Evolutionary conservation across 1,140 invertebrate species (phyloP).

Genomic region (Hypsibius dujardini): DNA sequence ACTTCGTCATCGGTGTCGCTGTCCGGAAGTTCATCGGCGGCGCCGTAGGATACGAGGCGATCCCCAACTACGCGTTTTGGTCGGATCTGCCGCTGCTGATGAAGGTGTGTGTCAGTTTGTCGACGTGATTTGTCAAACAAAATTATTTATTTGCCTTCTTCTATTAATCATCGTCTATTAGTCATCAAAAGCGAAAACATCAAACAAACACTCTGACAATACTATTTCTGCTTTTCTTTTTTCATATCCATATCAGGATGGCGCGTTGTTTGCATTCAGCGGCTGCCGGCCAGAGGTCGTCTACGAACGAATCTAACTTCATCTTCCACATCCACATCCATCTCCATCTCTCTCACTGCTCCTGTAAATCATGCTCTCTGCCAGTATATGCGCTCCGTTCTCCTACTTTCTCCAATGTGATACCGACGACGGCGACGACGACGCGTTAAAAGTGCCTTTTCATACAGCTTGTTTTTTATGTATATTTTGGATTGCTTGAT

Average conservation of each 20-base stretch:
- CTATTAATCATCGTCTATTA: not conserved
- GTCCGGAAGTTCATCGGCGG: slow-evolving; percentile 23
- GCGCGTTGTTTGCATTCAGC: slow-evolving; percentile 23
- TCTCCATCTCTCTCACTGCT: not conserved
- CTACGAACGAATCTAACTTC: slow-evolving; percentile 22
- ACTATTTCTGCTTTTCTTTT: slow-evolving; percentile 6
- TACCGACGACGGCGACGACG: no score
- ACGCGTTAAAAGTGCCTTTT: not conserved
- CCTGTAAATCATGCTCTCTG: not conserved
- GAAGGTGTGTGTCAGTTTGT: slow-evolving; percentile 20
- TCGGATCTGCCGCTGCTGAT: slow-evolving; percentile 24
- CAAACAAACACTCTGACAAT: slow-evolving; percentile 4
- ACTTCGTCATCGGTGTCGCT: slow-evolving; percentile 23
- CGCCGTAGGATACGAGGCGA: slow-evolving; percentile 23
- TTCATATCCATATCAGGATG: slow-evolving; percentile 22
- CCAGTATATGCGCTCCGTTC: not conserved
- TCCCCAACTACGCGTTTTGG: slow-evolving; percentile 25
- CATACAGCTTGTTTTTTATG: not conserved
- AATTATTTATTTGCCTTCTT: slow-evolving; percentile 15
- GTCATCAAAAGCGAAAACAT: not conserved
- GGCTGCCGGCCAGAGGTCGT: slow-evolving; percentile 23
- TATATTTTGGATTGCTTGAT: not conserved
- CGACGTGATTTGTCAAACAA: not conserved
- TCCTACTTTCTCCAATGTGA: not conserved
- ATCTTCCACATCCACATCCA: not conserved